phyloP scores from a whole-genome alignment of 1,140 invertebrate genomes.

The Stegodyphus mimosarum region DNA sequence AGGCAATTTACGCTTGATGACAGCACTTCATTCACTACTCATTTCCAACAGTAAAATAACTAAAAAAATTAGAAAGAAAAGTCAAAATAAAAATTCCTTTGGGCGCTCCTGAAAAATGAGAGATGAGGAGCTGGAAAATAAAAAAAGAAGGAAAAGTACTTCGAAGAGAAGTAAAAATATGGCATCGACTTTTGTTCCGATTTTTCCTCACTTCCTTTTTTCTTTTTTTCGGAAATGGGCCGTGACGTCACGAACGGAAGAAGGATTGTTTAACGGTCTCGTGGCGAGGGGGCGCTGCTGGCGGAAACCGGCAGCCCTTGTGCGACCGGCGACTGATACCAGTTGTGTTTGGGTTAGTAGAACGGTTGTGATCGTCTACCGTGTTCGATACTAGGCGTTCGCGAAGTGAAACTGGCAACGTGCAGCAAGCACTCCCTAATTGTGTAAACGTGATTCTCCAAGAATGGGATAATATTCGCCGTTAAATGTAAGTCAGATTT shows the following conservation, averaged over 20 bases:
- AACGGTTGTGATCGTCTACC: background rate
- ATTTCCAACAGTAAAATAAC: background rate
- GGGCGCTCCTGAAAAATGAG: conserved; percentile 36
- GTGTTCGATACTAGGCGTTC: no score
- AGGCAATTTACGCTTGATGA: conserved; percentile 53
- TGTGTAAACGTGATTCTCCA: no score
- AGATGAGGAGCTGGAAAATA: no score
- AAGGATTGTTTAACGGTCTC: conserved; percentile 23
- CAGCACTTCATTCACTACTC: conserved; percentile 18
- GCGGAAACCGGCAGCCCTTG: conserved; percentile 5
- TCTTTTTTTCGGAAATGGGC: background rate
- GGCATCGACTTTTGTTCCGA: conserved; percentile 55
- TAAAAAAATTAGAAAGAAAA: conserved; percentile 4
- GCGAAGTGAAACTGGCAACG: no score
- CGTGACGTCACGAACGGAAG: conserved; percentile 30
- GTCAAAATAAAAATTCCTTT: background rate
- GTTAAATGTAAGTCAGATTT: no score
- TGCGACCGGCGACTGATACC: background rate
- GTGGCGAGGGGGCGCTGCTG: conserved; percentile 32
- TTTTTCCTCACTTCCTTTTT: conserved; percentile 3
- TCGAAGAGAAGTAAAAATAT: conserved; percentile 44
- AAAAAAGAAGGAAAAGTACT: conserved; percentile 23
- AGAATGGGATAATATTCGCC: no score
- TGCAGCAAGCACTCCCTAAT: no score
- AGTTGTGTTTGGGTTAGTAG: conserved; percentile 44